Percentiles rank a stretch among this genome's conserved stretches.
Conservation (phyloP, 2,797 vertebrate genomes). For the Pterois miles region DNA sequence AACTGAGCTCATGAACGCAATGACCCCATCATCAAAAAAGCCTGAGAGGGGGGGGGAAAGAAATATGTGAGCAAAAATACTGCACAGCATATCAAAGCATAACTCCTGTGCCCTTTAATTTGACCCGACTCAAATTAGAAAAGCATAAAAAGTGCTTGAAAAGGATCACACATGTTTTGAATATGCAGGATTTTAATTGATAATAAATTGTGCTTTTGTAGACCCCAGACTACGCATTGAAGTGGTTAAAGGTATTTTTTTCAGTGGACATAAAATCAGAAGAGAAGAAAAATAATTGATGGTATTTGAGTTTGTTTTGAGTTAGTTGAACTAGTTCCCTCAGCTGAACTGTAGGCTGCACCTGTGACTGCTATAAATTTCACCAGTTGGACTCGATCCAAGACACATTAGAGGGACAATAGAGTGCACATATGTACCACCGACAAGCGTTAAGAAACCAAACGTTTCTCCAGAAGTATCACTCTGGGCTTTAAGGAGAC, state of each 20-base stretch:
- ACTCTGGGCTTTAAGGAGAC: not conserved
- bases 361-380: conserved; percentile 22
- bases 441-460: not conserved
- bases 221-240: conserved; percentile 39
- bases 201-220: conserved; percentile 67
- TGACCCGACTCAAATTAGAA: conserved; percentile 58
- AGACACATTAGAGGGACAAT: conserved; percentile 3
- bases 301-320: conserved; percentile 42
- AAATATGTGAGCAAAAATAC: conserved; percentile 26
- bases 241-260: conserved; percentile 58
- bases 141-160: conserved; percentile 58
- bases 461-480: not conserved
- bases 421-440: conserved; percentile 1
- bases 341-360: conserved; percentile 33
- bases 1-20: conserved; percentile 71
- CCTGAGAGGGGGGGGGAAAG: conserved; percentile 24
- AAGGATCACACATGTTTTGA: conserved; percentile 73
- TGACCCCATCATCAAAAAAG: conserved; percentile 64
- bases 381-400: conserved; percentile 25
- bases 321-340: conserved; percentile 48
- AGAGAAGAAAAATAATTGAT: conserved; percentile 51
- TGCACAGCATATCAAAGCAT: conserved; percentile 64
- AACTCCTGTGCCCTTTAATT: conserved; percentile 45
- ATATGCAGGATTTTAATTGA: conserved; percentile 74
- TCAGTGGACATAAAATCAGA: conserved; percentile 46